Evolutionary conservation across 2,113 vertebrate genomes (phyloP).

Genomic region (Calcarius ornatus): DNA sequence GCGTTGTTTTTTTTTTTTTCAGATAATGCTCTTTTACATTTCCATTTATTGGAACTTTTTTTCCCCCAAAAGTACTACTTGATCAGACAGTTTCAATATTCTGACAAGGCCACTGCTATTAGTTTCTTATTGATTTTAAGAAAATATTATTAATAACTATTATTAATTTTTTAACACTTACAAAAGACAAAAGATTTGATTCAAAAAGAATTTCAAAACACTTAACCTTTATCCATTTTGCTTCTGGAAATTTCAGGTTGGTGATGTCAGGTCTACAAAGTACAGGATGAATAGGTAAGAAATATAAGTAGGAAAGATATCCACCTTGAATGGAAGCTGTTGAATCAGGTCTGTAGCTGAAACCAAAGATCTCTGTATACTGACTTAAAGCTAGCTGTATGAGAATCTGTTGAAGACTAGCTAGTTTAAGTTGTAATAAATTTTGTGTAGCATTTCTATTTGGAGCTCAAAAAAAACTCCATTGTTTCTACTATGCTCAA

Average conservation of each 20-base stretch:
- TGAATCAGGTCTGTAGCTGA: neutral
- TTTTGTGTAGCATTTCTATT: neutral
- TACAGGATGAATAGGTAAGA: neutral
- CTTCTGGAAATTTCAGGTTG: neutral
- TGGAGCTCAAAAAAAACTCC: neutral
- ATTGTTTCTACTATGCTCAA: neutral
- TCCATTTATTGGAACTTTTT: neutral
- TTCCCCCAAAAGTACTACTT: neutral
- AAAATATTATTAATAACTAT: no score
- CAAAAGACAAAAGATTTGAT: neutral
- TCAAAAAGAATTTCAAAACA: neutral
- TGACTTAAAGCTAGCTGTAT: neutral
- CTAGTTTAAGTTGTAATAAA: neutral
- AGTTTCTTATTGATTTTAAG: neutral
- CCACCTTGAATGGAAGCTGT: neutral
- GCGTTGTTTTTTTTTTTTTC: neutral
- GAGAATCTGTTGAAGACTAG: neutral
- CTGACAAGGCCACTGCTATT: neutral
- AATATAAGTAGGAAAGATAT: neutral
- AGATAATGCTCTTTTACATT: neutral
- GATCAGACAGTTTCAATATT: neutral
- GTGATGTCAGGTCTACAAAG: neutral
- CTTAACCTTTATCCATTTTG: neutral
- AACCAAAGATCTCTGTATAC: rapidly evolving
- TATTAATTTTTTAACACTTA: neutral